These are phyloP conservation scores for Taenaris catops DNA, from an alignment of 2,888 invertebrate species.

Conservation along the genomic window DNA sequence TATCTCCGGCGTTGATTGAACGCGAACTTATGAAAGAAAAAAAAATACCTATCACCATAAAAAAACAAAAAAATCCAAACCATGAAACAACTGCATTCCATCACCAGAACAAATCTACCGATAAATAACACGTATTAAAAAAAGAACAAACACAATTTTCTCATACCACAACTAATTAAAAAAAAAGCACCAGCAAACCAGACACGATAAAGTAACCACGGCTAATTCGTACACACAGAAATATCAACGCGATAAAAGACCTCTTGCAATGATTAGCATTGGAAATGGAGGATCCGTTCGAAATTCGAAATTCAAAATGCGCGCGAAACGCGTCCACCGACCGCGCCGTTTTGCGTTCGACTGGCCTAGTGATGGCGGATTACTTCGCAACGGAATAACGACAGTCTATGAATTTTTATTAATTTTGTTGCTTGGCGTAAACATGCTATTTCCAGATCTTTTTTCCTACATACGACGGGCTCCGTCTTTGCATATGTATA, in stretches of 20 bases:
- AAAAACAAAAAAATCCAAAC: slow-evolving; percentile 19
- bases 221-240: not conserved
- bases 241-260: slow-evolving; percentile 1
- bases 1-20: not conserved
- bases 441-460: slow-evolving; percentile 1
- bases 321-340: slow-evolving; percentile 45
- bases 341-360: slow-evolving; percentile 42
- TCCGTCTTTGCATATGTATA: too few species aligned
- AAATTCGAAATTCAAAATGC: slow-evolving; percentile 19
- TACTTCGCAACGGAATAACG: not conserved
- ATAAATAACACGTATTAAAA: slow-evolving; percentile 10
- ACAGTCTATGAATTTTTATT: slow-evolving; percentile 3
- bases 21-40: not conserved
- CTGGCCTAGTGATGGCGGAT: slow-evolving; percentile 48
- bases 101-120: slow-evolving; percentile 21
- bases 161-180: slow-evolving; percentile 2
- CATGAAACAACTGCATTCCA: slow-evolving; percentile 26
- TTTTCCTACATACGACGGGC: too few species aligned
- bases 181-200: not conserved
- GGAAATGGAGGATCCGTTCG: too few species aligned
- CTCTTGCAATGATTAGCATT: slow-evolving; percentile 1
- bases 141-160: slow-evolving; percentile 6
- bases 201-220: slow-evolving; percentile 5
- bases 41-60: slow-evolving; percentile 7
- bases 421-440: not conserved